Evolutionary conservation across 1,140 invertebrate genomes (phyloP), one percentile per base, ranked within the genome.

Genomic region (Lamellibrachia luymesi): DNA sequence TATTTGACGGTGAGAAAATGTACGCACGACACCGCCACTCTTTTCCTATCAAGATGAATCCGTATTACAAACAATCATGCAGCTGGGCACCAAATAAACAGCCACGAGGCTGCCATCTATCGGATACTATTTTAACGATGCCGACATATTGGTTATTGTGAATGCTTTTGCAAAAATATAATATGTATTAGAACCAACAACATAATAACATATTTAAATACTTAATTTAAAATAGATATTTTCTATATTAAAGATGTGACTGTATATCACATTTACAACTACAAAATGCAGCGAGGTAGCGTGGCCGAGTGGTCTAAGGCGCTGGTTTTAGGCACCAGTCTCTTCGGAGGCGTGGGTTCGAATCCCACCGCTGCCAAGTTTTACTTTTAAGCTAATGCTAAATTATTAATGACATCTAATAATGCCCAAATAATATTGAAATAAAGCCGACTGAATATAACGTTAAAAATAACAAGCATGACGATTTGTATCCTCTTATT

Each of bases 311-410:
- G 92, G 92, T 92, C 92, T 92, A 92, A 92, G 92, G 92, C 51
- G 92, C 92, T 92, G 92, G 92, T 92, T 56, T 92, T 92, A 92
- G 92, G 89, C 92, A 93, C 92, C 92, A 93, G 92, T 93, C 92
- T 93, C 92, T 93, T 93, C 92, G 92, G 92, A 49, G 92, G 92
- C 92, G 92, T 93, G 92, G 92, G 92, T 93, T 93, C 92, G 92
- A 51, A 93, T 93, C 92, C 92, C 92, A 93, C 51, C 51, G 92
- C 92, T 93, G 92, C 92, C 92, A 93, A 13, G 17, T 50, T 91
- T 91, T 91, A 25, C 2, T 49, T 6, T 80, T 2, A 80, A 22
- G 13, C 64, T 22, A 80, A 10, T 80, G 13, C 17, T 10, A 22
- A 80, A 22, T 80, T 80, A 80, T 38, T 38, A 38, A 38, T 38